A percentile compares a stretch with the other conserved stretches of the same genome.
Conservation (phyloP, 2,113 vertebrate genomes). For the Misgurnus anguillicaudatus region DNA sequence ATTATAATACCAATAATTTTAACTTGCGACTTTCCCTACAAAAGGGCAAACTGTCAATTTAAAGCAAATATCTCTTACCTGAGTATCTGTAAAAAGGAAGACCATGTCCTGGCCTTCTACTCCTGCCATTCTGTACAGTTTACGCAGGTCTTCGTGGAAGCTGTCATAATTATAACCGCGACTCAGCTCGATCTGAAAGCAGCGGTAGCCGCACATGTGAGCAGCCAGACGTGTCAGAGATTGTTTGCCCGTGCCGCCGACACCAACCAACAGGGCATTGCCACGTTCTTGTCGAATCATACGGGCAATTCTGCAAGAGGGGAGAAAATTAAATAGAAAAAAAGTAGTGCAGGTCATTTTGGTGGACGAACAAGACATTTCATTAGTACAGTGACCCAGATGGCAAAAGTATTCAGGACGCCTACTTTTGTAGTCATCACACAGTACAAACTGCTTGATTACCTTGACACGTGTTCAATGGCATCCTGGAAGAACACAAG, state of each 20-base stretch:
- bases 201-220: slow-evolving; percentile 83
- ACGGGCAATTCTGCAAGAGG: slow-evolving; percentile 77
- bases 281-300: slow-evolving; percentile 88
- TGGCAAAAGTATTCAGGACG: background rate
- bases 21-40: too few species aligned
- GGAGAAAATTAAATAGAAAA: background rate
- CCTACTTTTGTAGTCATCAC: background rate
- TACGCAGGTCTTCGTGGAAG: slow-evolving; percentile 86
- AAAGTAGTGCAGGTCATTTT: background rate
- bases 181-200: slow-evolving; percentile 86
- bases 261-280: slow-evolving; percentile 84
- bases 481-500: slow-evolving; percentile 90
- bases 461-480: slow-evolving; percentile 85
- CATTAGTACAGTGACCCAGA: background rate
- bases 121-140: slow-evolving; percentile 83
- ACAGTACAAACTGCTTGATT: background rate
- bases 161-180: slow-evolving; percentile 83
- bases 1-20: too few species aligned
- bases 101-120: slow-evolving; percentile 83
- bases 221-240: slow-evolving; percentile 82
- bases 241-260: slow-evolving; percentile 88
- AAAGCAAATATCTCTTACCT: slow-evolving; percentile 67
- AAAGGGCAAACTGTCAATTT: background rate
- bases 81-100: slow-evolving; percentile 88
- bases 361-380: background rate